phyloP scores from a whole-genome alignment of 2,797 vertebrate species.

The Hippocampus kuda region DNA sequence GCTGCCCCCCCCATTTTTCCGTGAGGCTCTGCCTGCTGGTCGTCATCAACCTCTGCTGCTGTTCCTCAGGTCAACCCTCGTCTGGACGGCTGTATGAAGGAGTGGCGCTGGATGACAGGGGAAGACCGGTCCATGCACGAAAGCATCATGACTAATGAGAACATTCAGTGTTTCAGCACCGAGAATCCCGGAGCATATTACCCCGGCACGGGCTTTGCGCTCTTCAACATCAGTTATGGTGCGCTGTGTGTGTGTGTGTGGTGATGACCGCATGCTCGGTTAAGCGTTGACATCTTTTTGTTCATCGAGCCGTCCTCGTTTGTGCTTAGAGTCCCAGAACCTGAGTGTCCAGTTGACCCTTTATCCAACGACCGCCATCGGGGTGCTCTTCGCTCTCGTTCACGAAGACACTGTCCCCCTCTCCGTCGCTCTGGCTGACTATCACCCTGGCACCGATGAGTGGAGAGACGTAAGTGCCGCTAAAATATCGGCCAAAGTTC shows the following conservation, averaged over 20 bases:
- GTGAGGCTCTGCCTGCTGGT: background rate
- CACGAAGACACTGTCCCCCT: conserved; percentile 74
- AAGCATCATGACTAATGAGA: conserved; percentile 75
- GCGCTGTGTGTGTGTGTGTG: conserved; percentile 26
- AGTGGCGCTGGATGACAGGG: conserved; percentile 88
- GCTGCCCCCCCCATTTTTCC: background rate
- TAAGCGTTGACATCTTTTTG: background rate
- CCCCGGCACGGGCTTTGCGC: conserved; percentile 79
- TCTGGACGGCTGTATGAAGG: conserved; percentile 87
- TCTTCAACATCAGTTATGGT: conserved; percentile 81
- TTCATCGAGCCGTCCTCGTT: background rate
- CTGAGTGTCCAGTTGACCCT: conserved; percentile 72
- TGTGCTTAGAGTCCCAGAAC: conserved; percentile 60
- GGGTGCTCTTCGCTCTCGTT: conserved; percentile 82
- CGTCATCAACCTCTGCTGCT: conserved; percentile 9
- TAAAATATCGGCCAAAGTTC: background rate
- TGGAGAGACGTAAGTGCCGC: conserved; percentile 76
- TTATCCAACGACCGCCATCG: conserved; percentile 76
- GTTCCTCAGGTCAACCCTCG: conserved; percentile 82
- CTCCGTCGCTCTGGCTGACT: conserved; percentile 80
- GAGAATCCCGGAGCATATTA: conserved; percentile 80
- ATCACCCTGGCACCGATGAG: conserved; percentile 75
- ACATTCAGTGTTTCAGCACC: conserved; percentile 86
- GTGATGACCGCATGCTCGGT: no score
- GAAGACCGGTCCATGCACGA: conserved; percentile 87